Percentiles rank a stretch among this genome's conserved stretches.
Conservation (phyloP, 2,797 vertebrate species). For the Australoheros facetus region DNA sequence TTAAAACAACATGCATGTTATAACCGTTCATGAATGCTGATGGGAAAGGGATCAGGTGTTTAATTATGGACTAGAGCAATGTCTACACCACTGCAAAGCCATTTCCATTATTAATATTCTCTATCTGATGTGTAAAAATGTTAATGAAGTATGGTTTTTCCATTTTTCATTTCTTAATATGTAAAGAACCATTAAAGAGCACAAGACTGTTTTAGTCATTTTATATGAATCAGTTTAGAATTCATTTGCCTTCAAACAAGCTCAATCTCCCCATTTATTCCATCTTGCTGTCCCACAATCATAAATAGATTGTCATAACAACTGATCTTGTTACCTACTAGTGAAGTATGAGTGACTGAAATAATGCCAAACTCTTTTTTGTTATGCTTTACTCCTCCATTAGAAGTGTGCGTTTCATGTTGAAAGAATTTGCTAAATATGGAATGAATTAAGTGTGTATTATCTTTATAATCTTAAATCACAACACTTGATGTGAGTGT, state of each 20-base stretch:
- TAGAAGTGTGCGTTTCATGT: background rate
- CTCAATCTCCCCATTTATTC: background rate
- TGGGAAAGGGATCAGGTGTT: background rate
- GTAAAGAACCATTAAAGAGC: background rate
- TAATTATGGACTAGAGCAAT: background rate
- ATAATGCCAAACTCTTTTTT: background rate
- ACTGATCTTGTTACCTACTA: background rate
- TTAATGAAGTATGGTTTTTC: background rate
- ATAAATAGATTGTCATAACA: background rate
- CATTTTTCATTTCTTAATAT: background rate
- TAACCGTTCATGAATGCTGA: background rate
- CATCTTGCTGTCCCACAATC: background rate
- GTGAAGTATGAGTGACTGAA: background rate
- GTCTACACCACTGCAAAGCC: background rate
- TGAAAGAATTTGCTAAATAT: background rate
- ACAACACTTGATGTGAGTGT: background rate
- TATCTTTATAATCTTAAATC: background rate
- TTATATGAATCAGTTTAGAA: background rate
- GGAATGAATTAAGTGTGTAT: background rate
- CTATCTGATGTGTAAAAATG: background rate
- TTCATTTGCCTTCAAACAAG: background rate
- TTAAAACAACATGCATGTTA: background rate
- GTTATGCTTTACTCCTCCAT: rapidly evolving
- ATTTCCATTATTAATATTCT: background rate
- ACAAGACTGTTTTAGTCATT: background rate